These are phyloP conservation scores for Scaptomyza flava DNA, from an alignment of 2,888 invertebrate genomes.

Conservation along the genomic window DNA sequence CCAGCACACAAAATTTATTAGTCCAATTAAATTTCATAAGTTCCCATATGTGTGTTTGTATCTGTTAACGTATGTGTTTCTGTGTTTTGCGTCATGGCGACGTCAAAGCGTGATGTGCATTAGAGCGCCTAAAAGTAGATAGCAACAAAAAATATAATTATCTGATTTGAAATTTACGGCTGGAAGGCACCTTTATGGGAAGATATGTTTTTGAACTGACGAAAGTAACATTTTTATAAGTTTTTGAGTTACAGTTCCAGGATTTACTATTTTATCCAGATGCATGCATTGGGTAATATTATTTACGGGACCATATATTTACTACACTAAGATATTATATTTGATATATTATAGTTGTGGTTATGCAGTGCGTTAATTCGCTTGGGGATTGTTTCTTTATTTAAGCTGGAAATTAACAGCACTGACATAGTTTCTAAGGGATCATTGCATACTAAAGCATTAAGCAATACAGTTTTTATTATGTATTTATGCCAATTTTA, in stretches of 20 bases:
- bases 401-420: slow-evolving; percentile 46
- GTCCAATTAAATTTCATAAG: slow-evolving; percentile 75
- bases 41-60: slow-evolving; percentile 44
- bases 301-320: slow-evolving; percentile 8
- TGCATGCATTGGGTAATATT: slow-evolving; percentile 41
- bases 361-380: slow-evolving; percentile 44
- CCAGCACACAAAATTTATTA: slow-evolving; percentile 65
- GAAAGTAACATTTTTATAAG: no score
- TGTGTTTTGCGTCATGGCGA: slow-evolving; percentile 45
- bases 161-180: slow-evolving; percentile 28
- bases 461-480: slow-evolving; percentile 27
- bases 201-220: background rate
- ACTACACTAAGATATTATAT: slow-evolving; percentile 25
- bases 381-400: slow-evolving; percentile 11
- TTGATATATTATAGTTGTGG: slow-evolving; percentile 1
- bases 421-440: slow-evolving; percentile 30
- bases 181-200: slow-evolving; percentile 10
- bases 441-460: slow-evolving; percentile 36
- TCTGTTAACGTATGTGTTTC: slow-evolving; percentile 9
- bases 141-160: slow-evolving; percentile 29
- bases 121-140: slow-evolving; percentile 57
- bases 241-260: background rate
- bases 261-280: background rate
- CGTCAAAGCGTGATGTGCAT: slow-evolving; percentile 54
- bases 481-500: slow-evolving; percentile 37